Conservation (phyloP, 2,888 invertebrate genomes). For the Eugnorisma glareosa region DNA sequence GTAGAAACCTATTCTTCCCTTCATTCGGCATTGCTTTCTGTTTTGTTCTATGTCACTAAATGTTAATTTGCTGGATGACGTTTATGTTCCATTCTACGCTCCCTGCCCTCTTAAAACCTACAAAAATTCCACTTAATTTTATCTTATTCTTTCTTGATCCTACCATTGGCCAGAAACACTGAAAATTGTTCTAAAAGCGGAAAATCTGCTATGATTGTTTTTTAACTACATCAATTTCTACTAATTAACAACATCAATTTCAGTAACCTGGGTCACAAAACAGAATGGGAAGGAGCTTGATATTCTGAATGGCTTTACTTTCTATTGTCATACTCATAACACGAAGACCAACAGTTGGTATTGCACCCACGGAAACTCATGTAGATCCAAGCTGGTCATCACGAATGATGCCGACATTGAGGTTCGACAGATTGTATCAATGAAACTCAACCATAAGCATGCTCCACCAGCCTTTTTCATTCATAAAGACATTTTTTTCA, state of each 20-base stretch:
- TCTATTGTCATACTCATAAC: constrained; percentile 12
- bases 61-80: not conserved
- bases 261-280: constrained; percentile 48
- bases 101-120: not conserved
- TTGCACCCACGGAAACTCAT: constrained; percentile 49
- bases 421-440: constrained; percentile 5
- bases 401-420: constrained; percentile 1
- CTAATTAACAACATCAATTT: constrained; percentile 5
- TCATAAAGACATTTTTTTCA: constrained; percentile 34
- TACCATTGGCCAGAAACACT: not conserved
- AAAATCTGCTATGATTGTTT: not conserved
- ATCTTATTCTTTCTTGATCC: not conserved
- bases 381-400: constrained; percentile 21
- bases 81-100: not conserved
- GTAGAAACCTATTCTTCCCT: not conserved
- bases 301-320: constrained; percentile 44
- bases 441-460: constrained; percentile 49
- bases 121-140: not conserved
- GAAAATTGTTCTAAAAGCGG: not conserved
- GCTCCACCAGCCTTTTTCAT: constrained; percentile 42
- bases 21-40: too few species aligned
- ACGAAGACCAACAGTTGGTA: constrained; percentile 25
- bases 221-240: constrained; percentile 3
- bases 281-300: constrained; percentile 62
- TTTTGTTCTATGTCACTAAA: not conserved